Conservation (phyloP, 2,797 vertebrate species). For the Micromesistius poutassou region DNA sequence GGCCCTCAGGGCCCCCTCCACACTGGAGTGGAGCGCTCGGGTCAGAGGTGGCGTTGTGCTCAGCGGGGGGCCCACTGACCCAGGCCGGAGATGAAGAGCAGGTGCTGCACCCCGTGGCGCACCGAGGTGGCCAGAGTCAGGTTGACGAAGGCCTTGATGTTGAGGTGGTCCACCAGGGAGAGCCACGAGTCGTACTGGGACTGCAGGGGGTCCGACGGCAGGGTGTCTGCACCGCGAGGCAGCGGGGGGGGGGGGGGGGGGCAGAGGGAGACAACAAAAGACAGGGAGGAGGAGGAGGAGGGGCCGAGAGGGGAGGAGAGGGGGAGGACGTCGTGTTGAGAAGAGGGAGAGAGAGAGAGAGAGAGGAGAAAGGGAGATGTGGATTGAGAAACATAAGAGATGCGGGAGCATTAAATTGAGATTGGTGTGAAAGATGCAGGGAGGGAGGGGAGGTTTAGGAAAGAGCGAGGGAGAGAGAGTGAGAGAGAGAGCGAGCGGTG, state of each 20-base stretch:
- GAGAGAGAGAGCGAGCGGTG: background rate
- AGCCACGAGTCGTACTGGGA: slow-evolving; percentile 86
- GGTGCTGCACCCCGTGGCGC: slow-evolving; percentile 83
- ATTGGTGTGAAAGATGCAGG: background rate
- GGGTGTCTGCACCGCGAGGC: slow-evolving; percentile 57
- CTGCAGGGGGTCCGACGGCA: slow-evolving; percentile 86
- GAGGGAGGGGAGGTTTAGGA: slow-evolving; percentile 14
- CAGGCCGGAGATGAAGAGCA: slow-evolving; percentile 90
- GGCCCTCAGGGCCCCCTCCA: too few species aligned
- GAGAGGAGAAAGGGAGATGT: slow-evolving; percentile 12
- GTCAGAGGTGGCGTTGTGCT: too few species aligned
- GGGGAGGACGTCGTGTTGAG: too few species aligned
- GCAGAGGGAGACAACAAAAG: background rate
- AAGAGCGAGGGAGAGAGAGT: slow-evolving; percentile 13
- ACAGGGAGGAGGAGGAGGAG: background rate
- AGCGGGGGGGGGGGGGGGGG: too few species aligned
- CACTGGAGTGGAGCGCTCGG: too few species aligned
- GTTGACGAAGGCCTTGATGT: slow-evolving; percentile 90
- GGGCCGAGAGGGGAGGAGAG: too few species aligned
- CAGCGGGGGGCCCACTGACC: slow-evolving; percentile 69
- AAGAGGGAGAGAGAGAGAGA: slow-evolving; percentile 11
- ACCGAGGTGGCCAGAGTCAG: slow-evolving; percentile 83
- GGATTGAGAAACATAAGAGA: slow-evolving; percentile 16
- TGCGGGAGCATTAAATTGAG: slow-evolving; percentile 9
- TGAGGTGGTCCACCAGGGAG: slow-evolving; percentile 86